Evolutionary conservation across 2,113 vertebrate genomes (phyloP).

Genomic region (Phrynocephalus versicolor): DNA sequence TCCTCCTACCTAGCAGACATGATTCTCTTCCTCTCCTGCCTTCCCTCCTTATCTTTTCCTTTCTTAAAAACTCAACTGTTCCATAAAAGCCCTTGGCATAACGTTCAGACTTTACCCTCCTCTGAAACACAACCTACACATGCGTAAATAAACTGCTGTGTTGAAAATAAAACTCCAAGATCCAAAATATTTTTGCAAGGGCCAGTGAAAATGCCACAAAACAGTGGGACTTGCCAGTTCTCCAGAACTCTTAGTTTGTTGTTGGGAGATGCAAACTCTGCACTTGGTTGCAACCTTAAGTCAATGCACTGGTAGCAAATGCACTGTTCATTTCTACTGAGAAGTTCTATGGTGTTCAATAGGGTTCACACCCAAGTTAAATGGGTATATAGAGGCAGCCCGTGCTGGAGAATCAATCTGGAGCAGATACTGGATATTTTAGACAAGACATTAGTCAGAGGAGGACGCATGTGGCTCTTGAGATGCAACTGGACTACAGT

Average conservation of each 20-base stretch:
- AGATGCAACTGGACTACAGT: no score
- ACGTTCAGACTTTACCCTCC: background rate
- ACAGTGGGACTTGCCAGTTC: background rate
- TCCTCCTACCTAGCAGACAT: background rate
- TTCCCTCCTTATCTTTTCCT: background rate
- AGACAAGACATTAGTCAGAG: no score
- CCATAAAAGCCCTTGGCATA: background rate
- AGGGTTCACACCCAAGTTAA: background rate
- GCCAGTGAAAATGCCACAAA: background rate
- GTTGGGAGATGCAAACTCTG: background rate
- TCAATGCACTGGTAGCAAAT: background rate
- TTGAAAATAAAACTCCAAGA: no score
- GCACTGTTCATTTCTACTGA: background rate
- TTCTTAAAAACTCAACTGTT: background rate
- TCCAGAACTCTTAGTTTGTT: background rate
- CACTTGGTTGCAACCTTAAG: background rate
- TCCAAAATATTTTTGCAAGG: background rate
- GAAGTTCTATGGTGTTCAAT: background rate
- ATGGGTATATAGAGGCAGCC: background rate
- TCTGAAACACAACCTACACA: background rate
- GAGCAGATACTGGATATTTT: background rate
- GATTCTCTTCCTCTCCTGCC: background rate
- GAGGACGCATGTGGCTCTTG: background rate
- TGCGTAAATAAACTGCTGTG: background rate
- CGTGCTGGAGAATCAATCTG: background rate